Conservation (phyloP, 2,797 vertebrate species). For the Schizopygopsis malacanthus region DNA sequence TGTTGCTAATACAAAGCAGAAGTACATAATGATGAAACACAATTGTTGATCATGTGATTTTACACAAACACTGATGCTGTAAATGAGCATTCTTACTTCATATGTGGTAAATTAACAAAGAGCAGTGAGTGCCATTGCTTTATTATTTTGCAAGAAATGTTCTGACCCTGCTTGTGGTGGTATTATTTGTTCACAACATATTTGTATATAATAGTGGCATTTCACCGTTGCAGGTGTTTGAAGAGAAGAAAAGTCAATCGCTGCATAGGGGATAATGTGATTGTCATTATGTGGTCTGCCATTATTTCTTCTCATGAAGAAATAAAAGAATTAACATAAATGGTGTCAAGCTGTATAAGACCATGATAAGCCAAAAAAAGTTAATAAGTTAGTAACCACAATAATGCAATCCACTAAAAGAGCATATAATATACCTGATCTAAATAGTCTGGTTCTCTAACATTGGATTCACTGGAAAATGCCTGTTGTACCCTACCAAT, state of each 20-base stretch:
- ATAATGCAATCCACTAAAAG: neutral
- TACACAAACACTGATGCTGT: no score
- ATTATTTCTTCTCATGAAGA: neutral
- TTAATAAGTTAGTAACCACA: no score
- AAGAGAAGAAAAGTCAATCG: neutral
- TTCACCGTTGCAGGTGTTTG: neutral
- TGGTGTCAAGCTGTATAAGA: neutral
- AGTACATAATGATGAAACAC: neutral
- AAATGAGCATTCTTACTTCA: no score
- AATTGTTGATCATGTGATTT: neutral
- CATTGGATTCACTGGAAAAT: neutral
- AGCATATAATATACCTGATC: neutral
- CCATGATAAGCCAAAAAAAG: no score
- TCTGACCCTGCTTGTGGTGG: neutral
- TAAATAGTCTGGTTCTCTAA: neutral
- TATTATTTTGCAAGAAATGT: neutral
- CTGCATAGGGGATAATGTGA: neutral
- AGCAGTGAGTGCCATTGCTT: neutral
- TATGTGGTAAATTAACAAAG: neutral
- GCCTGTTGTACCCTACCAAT: neutral
- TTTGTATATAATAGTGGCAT: neutral
- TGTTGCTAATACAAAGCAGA: neutral
- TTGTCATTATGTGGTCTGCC: neutral
- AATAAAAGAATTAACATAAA: neutral
- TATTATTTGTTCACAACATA: neutral